A percentile compares a stretch with the other conserved stretches of the same genome.
These are phyloP conservation scores for Lasioglossum figueresi DNA, from an alignment of 2,888 invertebrate genomes.

Conservation along the genomic window DNA sequence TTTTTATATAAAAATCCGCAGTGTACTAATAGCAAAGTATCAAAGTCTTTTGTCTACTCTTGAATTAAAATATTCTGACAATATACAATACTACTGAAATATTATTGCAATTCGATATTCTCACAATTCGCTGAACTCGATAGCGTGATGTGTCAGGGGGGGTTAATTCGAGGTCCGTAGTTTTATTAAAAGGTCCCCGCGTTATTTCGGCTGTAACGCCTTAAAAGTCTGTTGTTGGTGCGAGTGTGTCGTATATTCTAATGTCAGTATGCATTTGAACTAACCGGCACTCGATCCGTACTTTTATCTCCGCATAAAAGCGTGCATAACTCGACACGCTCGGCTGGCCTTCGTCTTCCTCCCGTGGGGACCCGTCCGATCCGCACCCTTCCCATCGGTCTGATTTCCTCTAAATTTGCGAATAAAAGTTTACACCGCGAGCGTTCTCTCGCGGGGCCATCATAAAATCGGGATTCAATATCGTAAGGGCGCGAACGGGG, in stretches of 20 bases:
- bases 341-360: constrained; percentile 49
- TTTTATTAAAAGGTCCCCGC: background rate
- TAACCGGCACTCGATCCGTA: constrained; percentile 57
- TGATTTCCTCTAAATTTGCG: constrained; percentile 82
- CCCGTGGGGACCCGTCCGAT: constrained; percentile 11
- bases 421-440: constrained; percentile 83
- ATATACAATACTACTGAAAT: too few relatives aligned
- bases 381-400: constrained; percentile 21
- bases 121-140: background rate
- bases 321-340: constrained; percentile 48
- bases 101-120: background rate
- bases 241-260: constrained; percentile 19
- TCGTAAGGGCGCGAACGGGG: constrained; percentile 21
- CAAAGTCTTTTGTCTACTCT: background rate
- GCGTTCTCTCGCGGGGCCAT: constrained; percentile 55
- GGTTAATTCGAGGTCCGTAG: background rate
- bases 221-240: constrained; percentile 15
- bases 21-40: background rate
- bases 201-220: background rate
- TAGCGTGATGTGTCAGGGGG: background rate
- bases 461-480: constrained; percentile 65
- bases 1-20: too few relatives aligned
- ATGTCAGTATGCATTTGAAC: constrained; percentile 46
- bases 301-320: constrained; percentile 66
- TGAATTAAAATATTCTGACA: background rate